Evolutionary conservation across 1,140 invertebrate genomes (phyloP).

Genomic region (Drosophila insularis): DNA sequence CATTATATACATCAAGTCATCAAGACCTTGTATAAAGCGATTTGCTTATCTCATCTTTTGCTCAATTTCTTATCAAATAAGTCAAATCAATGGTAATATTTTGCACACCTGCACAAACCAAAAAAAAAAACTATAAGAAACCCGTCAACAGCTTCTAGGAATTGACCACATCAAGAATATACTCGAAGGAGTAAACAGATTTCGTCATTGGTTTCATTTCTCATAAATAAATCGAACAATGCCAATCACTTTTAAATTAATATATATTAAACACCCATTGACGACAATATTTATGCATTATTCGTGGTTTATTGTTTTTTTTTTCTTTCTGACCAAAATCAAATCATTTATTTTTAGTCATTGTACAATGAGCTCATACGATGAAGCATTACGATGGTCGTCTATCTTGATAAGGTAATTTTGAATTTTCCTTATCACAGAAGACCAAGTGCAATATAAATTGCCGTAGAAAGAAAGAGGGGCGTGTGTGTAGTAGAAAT

Average conservation of each 20-base stretch:
- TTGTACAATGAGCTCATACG: slow-evolving; percentile 63
- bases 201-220: slow-evolving; percentile 62
- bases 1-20: slow-evolving; percentile 56
- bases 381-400: not conserved
- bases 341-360: slow-evolving; percentile 71
- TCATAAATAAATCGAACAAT: slow-evolving; percentile 62
- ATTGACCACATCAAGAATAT: slow-evolving; percentile 11
- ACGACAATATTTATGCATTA: slow-evolving; percentile 35
- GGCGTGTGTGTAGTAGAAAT: slow-evolving; percentile 18
- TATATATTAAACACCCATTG: slow-evolving; percentile 40
- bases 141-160: slow-evolving; percentile 4
- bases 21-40: slow-evolving; percentile 40
- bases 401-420: slow-evolving; percentile 8
- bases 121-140: not conserved
- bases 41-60: slow-evolving; percentile 49
- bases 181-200: slow-evolving; percentile 49
- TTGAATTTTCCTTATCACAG: slow-evolving; percentile 25
- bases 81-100: slow-evolving; percentile 28
- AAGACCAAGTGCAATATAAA: slow-evolving; percentile 28
- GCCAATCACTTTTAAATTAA: slow-evolving; percentile 74
- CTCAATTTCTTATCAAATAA: slow-evolving; percentile 38
- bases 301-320: not conserved
- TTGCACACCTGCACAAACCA: slow-evolving; percentile 69
- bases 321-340: slow-evolving; percentile 45
- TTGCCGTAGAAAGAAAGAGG: slow-evolving; percentile 47